phyloP scores from a whole-genome alignment of 1,140 invertebrate genomes.

The Drosophila serrata region DNA sequence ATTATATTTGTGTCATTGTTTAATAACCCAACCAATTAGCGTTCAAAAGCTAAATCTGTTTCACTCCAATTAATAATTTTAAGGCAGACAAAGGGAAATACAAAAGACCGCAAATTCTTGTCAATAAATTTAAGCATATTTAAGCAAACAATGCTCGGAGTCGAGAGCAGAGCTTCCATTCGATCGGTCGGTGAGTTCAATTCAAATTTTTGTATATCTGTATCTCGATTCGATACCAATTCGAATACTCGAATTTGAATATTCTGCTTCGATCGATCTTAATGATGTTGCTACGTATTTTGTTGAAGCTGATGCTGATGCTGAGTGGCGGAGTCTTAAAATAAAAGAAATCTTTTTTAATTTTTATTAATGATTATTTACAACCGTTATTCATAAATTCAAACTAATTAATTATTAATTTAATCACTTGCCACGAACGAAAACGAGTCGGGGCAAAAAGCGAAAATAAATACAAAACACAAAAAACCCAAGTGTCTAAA shows the following conservation, averaged over 20 bases:
- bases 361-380: conserved; percentile 85
- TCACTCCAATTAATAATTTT: conserved; percentile 59
- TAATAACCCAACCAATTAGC: conserved; percentile 29
- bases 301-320: conserved; percentile 19
- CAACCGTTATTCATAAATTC: conserved; percentile 84
- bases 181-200: conserved; percentile 28
- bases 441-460: conserved; percentile 45
- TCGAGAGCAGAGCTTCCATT: not conserved
- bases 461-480: conserved; percentile 11
- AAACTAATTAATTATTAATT: conserved; percentile 85
- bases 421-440: conserved; percentile 75
- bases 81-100: conserved; percentile 38
- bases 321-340: conserved; percentile 55
- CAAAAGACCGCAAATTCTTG: conserved; percentile 63
- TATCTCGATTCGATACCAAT: conserved; percentile 2
- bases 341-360: conserved; percentile 81
- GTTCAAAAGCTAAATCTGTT: conserved; percentile 37
- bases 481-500: conserved; percentile 73
- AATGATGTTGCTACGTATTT: conserved; percentile 68
- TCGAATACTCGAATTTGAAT: conserved; percentile 38
- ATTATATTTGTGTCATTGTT: conserved; percentile 6
- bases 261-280: conserved; percentile 42
- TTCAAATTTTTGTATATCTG: conserved; percentile 18
- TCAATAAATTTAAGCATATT: conserved; percentile 80
- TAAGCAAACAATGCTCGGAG: conserved; percentile 61